A percentile compares a stretch with the other conserved stretches of the same genome.
phyloP scores from a whole-genome alignment of 2,113 vertebrate genomes.

The Petrocephalus microphthalmus region DNA sequence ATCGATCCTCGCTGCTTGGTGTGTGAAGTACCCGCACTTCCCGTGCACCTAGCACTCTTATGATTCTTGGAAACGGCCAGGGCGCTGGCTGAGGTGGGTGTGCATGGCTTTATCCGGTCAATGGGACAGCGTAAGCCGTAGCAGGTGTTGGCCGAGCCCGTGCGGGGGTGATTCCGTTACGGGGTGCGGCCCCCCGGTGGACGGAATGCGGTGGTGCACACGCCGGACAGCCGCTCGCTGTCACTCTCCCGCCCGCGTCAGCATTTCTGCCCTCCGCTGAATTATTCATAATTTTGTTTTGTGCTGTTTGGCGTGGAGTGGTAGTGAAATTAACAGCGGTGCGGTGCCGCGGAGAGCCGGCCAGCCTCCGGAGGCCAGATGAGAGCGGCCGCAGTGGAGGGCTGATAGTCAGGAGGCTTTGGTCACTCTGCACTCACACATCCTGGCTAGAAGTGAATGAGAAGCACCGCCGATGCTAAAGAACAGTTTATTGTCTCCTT shows the following conservation, averaged over 20 bases:
- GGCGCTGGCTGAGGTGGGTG: not conserved
- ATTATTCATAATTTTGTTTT: conserved; percentile 46
- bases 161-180: not conserved
- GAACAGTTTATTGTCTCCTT: not conserved
- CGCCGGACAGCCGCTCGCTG: conserved; percentile 15
- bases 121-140: not conserved
- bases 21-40: not conserved
- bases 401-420: conserved; percentile 30
- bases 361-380: not conserved
- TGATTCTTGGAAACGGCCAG: not conserved
- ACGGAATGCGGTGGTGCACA: not conserved
- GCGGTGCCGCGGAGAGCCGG: not conserved
- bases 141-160: not conserved
- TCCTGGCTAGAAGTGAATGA: not conserved
- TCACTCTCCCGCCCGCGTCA: conserved; percentile 42
- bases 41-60: not conserved
- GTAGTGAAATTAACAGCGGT: not conserved
- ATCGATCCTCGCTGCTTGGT: not conserved
- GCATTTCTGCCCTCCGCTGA: conserved; percentile 43
- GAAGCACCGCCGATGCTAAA: not conserved
- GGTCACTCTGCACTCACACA: not conserved
- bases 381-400: not conserved
- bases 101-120: not conserved
- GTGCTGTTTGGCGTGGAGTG: conserved; percentile 21
- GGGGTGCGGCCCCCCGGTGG: not conserved